A percentile compares a stretch with the other conserved stretches of the same genome.
These are phyloP conservation scores for Isoperla grammatica DNA, from an alignment of 2,888 invertebrate genomes.

Conservation along the genomic window DNA sequence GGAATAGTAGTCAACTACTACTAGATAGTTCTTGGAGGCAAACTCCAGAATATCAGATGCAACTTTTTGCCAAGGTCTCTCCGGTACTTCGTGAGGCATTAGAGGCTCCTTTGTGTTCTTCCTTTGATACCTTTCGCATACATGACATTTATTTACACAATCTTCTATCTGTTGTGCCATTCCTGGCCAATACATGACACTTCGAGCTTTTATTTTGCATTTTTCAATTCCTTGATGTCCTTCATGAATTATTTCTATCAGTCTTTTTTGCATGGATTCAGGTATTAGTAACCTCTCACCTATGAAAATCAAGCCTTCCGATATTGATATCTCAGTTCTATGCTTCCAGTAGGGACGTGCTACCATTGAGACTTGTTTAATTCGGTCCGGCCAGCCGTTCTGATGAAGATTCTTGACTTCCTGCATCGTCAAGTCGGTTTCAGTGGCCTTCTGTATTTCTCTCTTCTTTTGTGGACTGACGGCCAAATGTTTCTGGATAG, in stretches of 20 bases:
- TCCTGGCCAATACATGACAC: constrained; percentile 13
- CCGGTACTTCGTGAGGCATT: constrained; percentile 33
- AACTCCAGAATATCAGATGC: constrained; percentile 37
- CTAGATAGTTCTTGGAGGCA: constrained; percentile 30
- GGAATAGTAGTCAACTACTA: constrained; percentile 34
- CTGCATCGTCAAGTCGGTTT: neutral
- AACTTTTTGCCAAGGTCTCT: constrained; percentile 35
- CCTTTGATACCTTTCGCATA: constrained; percentile 15
- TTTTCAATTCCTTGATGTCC: constrained; percentile 17
- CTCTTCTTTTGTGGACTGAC: constrained; percentile 8
- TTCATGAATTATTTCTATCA: constrained; percentile 9
- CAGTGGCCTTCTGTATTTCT: constrained; percentile 6
- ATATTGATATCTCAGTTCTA: neutral
- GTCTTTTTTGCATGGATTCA: neutral
- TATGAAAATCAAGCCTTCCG: neutral
- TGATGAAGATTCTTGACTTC: neutral
- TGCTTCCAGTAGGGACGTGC: neutral
- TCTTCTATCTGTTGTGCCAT: constrained; percentile 13
- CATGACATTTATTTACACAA: constrained; percentile 10
- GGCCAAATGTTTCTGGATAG: constrained; percentile 5
- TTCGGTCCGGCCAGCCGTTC: constrained; percentile 8
- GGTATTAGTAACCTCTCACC: constrained; percentile 1
- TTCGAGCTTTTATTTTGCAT: constrained; percentile 8
- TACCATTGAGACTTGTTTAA: neutral
- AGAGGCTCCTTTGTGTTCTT: constrained; percentile 32